Evolutionary conservation across 2,797 vertebrate genomes (phyloP).

Genomic region (Scarus forsteni): DNA sequence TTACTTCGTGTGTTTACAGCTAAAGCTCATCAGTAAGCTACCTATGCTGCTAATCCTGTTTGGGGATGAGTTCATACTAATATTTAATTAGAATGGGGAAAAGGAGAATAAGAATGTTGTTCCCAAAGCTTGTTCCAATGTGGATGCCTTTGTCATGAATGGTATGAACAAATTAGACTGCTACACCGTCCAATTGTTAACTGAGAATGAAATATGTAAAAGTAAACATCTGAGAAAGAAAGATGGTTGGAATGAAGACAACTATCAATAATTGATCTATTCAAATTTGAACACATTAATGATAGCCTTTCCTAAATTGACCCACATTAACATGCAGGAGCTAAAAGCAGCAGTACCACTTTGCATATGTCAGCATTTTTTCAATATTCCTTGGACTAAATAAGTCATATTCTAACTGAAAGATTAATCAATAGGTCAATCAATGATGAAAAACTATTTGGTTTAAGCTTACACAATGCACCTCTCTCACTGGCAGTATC

Average conservation of each 20-base stretch:
- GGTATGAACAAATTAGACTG: not conserved
- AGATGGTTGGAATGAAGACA: too few species aligned
- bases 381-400: slow-evolving; percentile 1
- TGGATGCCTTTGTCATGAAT: not conserved
- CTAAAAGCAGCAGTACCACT: not conserved
- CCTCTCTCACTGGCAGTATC: not conserved
- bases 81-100: too few species aligned
- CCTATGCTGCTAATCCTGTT: too few species aligned
- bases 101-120: too few species aligned
- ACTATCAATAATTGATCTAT: too few species aligned
- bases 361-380: slow-evolving; percentile 16
- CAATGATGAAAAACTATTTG: slow-evolving; percentile 20
- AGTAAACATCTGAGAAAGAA: too few species aligned
- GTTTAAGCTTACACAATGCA: not conserved
- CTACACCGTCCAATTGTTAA: not conserved
- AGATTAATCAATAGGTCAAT: slow-evolving; percentile 19
- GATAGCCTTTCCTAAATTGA: too few species aligned
- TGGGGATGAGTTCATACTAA: not conserved
- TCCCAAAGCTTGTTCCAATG: too few species aligned
- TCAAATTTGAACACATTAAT: too few species aligned
- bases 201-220: not conserved
- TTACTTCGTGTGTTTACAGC: too few species aligned
- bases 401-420: slow-evolving; percentile 4
- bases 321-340: not conserved
- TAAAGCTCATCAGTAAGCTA: too few species aligned